A percentile compares a stretch with the other conserved stretches of the same genome.
Evolutionary conservation across 1,140 invertebrate genomes (phyloP).

Genomic region (Eriocheir sinensis): DNA sequence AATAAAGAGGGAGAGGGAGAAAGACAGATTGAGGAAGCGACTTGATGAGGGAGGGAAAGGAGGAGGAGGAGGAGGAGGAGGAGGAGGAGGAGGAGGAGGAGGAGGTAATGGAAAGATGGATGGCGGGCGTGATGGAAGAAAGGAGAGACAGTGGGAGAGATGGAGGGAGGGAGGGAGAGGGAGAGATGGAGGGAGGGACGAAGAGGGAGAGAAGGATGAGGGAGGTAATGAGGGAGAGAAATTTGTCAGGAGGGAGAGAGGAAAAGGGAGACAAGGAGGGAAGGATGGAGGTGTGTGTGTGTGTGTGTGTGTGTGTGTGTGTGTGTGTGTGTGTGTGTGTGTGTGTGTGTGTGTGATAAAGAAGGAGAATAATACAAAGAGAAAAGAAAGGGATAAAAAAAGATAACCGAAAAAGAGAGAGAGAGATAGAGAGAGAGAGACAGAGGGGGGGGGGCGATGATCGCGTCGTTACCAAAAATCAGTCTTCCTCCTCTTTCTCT

Average conservation of each 20-base stretch:
- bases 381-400: not conserved
- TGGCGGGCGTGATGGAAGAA: not conserved
- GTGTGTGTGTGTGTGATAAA: not conserved
- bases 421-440: not conserved
- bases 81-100: not conserved
- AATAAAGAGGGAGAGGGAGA: too few species aligned
- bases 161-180: not conserved
- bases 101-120: not conserved
- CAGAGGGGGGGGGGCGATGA: not conserved
- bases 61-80: not conserved
- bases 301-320: not conserved
- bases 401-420: not conserved
- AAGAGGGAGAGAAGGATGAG: not conserved
- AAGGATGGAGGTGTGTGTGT: not conserved
- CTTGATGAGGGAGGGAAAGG: not conserved
- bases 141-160: not conserved
- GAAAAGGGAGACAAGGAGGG: slow-evolving; percentile 9
- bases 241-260: not conserved
- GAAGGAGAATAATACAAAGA: not conserved
- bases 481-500: not conserved
- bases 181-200: not conserved
- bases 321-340: too few species aligned
- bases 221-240: not conserved
- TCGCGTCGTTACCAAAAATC: not conserved
- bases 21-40: not conserved